phyloP scores from a whole-genome alignment of 2,888 invertebrate genomes.

The Standfussiana lucernea region DNA sequence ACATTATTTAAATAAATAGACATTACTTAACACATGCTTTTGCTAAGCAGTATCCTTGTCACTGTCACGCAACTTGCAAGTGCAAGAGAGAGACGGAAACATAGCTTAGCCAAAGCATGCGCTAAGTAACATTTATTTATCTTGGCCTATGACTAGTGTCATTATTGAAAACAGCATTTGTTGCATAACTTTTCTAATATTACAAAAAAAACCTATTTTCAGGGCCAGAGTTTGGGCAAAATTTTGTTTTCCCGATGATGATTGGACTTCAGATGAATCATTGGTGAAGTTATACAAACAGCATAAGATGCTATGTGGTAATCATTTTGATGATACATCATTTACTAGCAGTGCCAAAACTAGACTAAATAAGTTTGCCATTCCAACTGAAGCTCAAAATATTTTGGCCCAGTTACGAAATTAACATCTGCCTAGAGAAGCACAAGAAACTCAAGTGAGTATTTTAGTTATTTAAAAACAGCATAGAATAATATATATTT shows the following conservation, averaged over 20 bases:
- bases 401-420: constrained; percentile 1
- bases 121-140: too few relatives aligned
- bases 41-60: too few relatives aligned
- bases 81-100: too few relatives aligned
- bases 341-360: constrained; percentile 42
- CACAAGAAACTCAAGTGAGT: not conserved
- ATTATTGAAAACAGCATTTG: not conserved
- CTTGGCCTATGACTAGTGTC: too few relatives aligned
- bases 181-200: not conserved
- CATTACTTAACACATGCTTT: too few relatives aligned
- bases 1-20: too few relatives aligned
- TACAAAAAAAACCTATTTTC: not conserved
- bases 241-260: not conserved
- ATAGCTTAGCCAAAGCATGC: too few relatives aligned
- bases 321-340: constrained; percentile 46
- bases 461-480: too few relatives aligned
- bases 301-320: constrained; percentile 47
- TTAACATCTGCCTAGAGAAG: not conserved
- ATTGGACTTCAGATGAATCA: not conserved
- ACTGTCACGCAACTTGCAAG: too few relatives aligned
- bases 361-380: constrained; percentile 27
- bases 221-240: not conserved
- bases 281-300: constrained; percentile 1
- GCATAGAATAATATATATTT: too few relatives aligned
- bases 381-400: constrained; percentile 35